Evolutionary conservation across 2,113 vertebrate genomes (phyloP).

Genomic region (Narcine bancroftii): DNA sequence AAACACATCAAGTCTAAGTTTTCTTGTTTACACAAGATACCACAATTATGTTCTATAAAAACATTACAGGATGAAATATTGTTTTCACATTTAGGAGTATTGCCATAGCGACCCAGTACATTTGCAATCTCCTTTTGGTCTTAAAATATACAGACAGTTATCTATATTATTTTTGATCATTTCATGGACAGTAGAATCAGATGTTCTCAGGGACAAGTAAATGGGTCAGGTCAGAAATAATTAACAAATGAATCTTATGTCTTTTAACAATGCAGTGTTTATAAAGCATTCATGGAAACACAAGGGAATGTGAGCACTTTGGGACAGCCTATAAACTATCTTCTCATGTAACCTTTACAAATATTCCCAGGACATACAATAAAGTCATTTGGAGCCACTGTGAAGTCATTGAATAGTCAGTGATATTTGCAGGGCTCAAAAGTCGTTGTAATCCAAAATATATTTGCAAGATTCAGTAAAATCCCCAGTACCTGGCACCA

Average conservation of each 20-base stretch:
- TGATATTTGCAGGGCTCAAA: background rate
- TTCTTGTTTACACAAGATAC: too few species aligned
- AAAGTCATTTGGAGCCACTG: background rate
- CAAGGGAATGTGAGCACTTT: background rate
- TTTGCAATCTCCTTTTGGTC: background rate
- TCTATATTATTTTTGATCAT: background rate
- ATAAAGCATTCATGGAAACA: background rate
- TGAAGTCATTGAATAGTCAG: background rate
- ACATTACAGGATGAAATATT: background rate
- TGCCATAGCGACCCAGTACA: background rate
- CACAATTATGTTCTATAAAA: background rate
- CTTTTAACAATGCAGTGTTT: constrained; percentile 19
- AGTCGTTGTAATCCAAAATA: background rate
- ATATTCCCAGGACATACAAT: constrained; percentile 16
- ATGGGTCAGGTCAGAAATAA: constrained; percentile 1
- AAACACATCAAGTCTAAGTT: background rate
- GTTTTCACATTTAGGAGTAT: background rate
- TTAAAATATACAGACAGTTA: background rate
- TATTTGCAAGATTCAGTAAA: too few species aligned
- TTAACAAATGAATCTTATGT: background rate
- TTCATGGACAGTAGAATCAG: background rate
- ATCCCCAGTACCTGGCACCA: too few species aligned
- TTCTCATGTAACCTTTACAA: constrained; percentile 19
- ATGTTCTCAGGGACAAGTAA: constrained; percentile 7
- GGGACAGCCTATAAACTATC: constrained; percentile 16